These are phyloP conservation scores for Onychostoma macrolepis DNA, from an alignment of 2,113 vertebrate genomes.

Conservation along the genomic window DNA sequence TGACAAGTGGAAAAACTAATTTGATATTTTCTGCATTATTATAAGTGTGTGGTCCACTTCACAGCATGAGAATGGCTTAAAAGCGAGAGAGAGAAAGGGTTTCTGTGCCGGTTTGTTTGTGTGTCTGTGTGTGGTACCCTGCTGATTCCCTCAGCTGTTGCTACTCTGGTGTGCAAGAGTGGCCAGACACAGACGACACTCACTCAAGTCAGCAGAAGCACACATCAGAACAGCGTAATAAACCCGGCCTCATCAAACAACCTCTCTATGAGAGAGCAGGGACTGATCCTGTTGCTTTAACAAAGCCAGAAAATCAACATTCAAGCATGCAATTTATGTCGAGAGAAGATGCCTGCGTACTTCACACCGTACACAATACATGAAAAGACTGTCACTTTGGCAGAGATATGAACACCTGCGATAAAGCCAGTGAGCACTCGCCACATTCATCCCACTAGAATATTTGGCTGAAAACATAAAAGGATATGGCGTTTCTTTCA, in stretches of 20 bases:
- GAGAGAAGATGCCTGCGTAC: constrained; percentile 7
- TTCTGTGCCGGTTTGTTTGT: neutral
- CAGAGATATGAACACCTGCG: neutral
- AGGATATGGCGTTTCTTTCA: neutral
- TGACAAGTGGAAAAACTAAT: constrained; percentile 7
- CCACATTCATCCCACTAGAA: neutral
- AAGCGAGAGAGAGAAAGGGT: neutral
- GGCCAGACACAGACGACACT: neutral
- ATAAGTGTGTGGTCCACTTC: neutral
- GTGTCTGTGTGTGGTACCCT: neutral
- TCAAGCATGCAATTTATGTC: neutral
- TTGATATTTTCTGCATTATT: neutral
- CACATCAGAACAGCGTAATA: neutral
- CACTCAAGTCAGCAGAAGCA: neutral
- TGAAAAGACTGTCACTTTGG: constrained; percentile 24
- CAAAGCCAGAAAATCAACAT: constrained; percentile 35
- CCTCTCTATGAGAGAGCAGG: neutral
- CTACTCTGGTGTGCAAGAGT: neutral
- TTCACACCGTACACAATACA: constrained; percentile 1
- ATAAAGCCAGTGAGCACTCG: neutral
- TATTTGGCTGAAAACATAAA: neutral
- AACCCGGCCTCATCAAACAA: constrained; percentile 2
- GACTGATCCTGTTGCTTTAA: constrained; percentile 23
- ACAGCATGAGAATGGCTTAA: neutral
- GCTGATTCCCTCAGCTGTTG: constrained; percentile 20